These are phyloP conservation scores for Gobio gobio DNA, from an alignment of 2,113 vertebrate genomes.

Conservation along the genomic window DNA sequence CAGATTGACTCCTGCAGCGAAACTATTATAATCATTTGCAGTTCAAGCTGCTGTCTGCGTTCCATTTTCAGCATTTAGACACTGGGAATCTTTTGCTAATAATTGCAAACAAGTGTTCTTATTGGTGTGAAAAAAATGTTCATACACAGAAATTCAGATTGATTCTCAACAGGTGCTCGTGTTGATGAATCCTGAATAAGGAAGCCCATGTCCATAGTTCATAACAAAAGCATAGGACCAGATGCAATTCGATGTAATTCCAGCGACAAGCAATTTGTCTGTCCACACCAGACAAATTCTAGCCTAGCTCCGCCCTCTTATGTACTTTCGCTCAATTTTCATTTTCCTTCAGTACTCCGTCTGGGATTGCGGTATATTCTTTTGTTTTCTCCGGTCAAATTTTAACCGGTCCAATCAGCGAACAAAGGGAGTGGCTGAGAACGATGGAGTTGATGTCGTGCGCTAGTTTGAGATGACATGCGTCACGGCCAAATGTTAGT, in stretches of 20 bases:
- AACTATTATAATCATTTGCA: conserved; percentile 11
- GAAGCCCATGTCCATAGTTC: background rate
- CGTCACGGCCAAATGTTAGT: too few relatives aligned
- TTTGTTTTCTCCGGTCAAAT: too few relatives aligned
- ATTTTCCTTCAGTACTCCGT: too few relatives aligned
- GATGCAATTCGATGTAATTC: background rate
- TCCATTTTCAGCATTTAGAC: background rate
- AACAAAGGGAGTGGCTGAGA: too few relatives aligned
- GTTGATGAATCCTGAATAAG: background rate
- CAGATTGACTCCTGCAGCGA: conserved; percentile 14
- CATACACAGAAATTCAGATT: background rate
- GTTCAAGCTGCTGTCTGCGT: background rate
- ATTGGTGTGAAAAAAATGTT: background rate
- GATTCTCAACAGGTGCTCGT: background rate
- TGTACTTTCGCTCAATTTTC: too few relatives aligned
- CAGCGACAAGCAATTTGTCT: background rate
- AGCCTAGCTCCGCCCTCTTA: too few relatives aligned
- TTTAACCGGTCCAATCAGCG: too few relatives aligned
- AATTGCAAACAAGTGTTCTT: conserved; percentile 4
- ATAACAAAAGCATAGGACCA: background rate
- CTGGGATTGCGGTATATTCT: too few relatives aligned
- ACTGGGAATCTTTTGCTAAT: background rate
- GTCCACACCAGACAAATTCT: too few relatives aligned
- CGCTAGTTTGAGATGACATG: too few relatives aligned
- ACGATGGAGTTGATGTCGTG: too few relatives aligned